phyloP scores from a whole-genome alignment of 2,888 invertebrate species.

The Oscheius sp. region DNA sequence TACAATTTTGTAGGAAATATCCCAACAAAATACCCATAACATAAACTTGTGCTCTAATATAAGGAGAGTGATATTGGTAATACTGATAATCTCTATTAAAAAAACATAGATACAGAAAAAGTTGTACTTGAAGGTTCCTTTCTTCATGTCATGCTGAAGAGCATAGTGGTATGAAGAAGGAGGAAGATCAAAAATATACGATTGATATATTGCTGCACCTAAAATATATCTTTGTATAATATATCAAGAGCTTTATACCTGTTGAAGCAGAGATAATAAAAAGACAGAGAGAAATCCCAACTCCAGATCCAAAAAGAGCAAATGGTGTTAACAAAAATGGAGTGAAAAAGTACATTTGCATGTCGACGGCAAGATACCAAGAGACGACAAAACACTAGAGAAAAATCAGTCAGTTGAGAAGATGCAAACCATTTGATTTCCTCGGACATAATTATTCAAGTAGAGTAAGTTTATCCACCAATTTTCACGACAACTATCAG shows the following conservation, averaged over 20 bases:
- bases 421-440: slow-evolving; percentile 35
- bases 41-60: slow-evolving; percentile 59
- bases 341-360: slow-evolving; percentile 55
- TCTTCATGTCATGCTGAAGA: slow-evolving; percentile 36
- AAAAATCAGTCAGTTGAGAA: background rate
- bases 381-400: slow-evolving; percentile 50
- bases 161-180: slow-evolving; percentile 47
- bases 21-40: slow-evolving; percentile 58
- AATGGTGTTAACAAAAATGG: slow-evolving; percentile 58
- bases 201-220: slow-evolving; percentile 34
- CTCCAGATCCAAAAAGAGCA: slow-evolving; percentile 16
- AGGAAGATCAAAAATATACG: slow-evolving; percentile 48
- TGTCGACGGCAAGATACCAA: slow-evolving; percentile 61
- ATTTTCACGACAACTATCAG: slow-evolving; percentile 43
- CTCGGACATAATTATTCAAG: slow-evolving; percentile 49
- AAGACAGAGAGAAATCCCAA: slow-evolving; percentile 30
- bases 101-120: background rate
- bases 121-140: background rate
- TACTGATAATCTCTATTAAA: slow-evolving; percentile 36
- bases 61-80: slow-evolving; percentile 55
- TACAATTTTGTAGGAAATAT: slow-evolving; percentile 41
- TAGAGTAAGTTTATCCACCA: slow-evolving; percentile 58
- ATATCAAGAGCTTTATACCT: slow-evolving; percentile 5
- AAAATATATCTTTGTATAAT: background rate
- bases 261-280: slow-evolving; percentile 35